A percentile compares a stretch with the other conserved stretches of the same genome.
Conservation (phyloP, 1,140 invertebrate genomes). For the Ceratina australensis region DNA sequence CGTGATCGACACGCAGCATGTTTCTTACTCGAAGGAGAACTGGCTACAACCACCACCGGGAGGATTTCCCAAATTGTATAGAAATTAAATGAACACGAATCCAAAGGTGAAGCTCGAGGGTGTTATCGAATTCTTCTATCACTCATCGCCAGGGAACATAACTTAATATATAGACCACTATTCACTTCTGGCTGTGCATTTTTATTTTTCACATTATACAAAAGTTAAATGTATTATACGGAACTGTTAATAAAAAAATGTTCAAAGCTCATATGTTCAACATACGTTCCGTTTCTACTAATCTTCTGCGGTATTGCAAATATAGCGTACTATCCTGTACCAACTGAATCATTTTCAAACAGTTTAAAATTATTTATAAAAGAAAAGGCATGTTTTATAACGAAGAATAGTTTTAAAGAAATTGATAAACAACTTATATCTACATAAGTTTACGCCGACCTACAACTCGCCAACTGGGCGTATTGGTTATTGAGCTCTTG, state of each 20-base stretch:
- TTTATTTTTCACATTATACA: conserved; percentile 54
- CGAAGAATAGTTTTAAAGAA: too few relatives aligned
- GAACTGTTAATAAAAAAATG: conserved; percentile 38
- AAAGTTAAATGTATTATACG: conserved; percentile 43
- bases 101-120: neutral
- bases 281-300: neutral
- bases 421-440: neutral
- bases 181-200: conserved; percentile 39
- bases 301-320: too few relatives aligned
- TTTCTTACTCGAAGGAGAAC: conserved; percentile 89
- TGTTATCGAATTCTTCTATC: neutral
- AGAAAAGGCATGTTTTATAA: too few relatives aligned
- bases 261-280: neutral
- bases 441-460: conserved; percentile 33
- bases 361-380: neutral
- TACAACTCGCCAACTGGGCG: conserved; percentile 61
- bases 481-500: conserved; percentile 71
- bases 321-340: too few relatives aligned
- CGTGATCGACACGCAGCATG: conserved; percentile 89
- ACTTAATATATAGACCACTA: neutral
- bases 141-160: conserved; percentile 9
- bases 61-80: conserved; percentile 84
- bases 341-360: neutral
- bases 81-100: conserved; percentile 69
- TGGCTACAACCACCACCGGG: conserved; percentile 88